Evolutionary conservation across 2,888 invertebrate species (phyloP), one percentile per base, ranked within the genome.

Genomic region (Leptothorax acervorum): DNA sequence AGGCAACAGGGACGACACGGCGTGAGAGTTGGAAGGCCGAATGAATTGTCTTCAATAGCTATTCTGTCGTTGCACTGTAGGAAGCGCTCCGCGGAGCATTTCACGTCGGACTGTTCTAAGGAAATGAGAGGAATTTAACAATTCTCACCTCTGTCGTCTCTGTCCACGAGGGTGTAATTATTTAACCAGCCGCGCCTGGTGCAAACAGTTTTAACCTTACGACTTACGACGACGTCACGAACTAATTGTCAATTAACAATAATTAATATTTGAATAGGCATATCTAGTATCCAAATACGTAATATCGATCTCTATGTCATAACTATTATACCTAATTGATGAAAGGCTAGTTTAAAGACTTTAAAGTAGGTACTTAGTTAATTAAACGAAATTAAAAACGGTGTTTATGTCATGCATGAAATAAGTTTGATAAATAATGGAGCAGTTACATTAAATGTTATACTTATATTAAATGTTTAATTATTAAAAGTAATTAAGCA

Each of bases 1-100:
- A 78, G 55, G 12, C 31, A 45, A 23, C 42, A 78, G 68, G 68
- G 55, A 68, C 45, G 42, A 45, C 31, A 45, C 31, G 76, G 11
- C 1, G 42, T n/a, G 78, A 31, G 42, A 68, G 55, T n/a, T 42
- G 66, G 78, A 68, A 68, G 55, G 55, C 78, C 57, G 45, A 78
- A 78, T 35, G 78, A 68, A 78, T 78, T 78, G 55, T 68, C 78
- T 78, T 78, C 68, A 78, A 78, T 68, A 78, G 45, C 57, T 9
- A 57, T 68, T 55, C 78, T 45, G 78, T 68, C 45, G 57, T 78
- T 68, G 78, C 55, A 28, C 42, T 12, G 31, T 45, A 39, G 55
- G 31, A 55, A 68, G 45, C 78, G 42, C 28, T 28, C 45, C 9
- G 57, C 6, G 31, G 35, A 75, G 8, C 78, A 45, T 78, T 78